These are phyloP conservation scores for Hyposoter dolosus DNA, from an alignment of 2,888 invertebrate species.

Conservation along the genomic window DNA sequence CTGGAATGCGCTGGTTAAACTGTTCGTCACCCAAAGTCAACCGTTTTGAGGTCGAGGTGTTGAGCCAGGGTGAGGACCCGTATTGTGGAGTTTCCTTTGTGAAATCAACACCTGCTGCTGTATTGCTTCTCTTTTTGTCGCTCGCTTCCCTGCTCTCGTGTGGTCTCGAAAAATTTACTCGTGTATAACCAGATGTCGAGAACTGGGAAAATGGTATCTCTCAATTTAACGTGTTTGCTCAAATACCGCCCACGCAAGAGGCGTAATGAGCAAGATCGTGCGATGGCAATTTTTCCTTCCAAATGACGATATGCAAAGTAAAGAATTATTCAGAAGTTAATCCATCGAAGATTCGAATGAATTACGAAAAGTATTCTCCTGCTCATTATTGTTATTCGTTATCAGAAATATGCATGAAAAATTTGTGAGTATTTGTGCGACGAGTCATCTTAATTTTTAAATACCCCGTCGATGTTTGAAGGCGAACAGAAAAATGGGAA, in stretches of 20 bases:
- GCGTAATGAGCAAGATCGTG: background rate
- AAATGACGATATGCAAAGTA: background rate
- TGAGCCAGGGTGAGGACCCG: slow-evolving; percentile 56
- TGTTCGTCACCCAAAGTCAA: slow-evolving; percentile 26
- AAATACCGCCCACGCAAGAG: slow-evolving; percentile 27
- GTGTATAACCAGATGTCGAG: slow-evolving; percentile 52
- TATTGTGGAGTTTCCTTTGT: slow-evolving; percentile 60
- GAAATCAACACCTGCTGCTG: slow-evolving; percentile 55
- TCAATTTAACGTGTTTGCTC: slow-evolving; percentile 53
- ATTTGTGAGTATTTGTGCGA: background rate
- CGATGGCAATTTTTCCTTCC: background rate
- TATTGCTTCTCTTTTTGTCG: slow-evolving; percentile 16
- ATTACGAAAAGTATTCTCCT: background rate
- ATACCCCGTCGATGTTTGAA: background rate
- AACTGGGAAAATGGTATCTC: slow-evolving; percentile 35
- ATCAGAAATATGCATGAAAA: background rate
- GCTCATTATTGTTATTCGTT: background rate
- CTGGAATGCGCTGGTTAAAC: slow-evolving; percentile 1
- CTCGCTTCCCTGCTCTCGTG: slow-evolving; percentile 16
- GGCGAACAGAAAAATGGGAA: slow-evolving; percentile 19
- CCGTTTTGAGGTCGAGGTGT: slow-evolving; percentile 63
- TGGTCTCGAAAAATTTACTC: slow-evolving; percentile 24
- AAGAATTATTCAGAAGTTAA: background rate
- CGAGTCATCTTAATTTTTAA: slow-evolving; percentile 19
- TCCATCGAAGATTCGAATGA: background rate